These are phyloP conservation scores for Cossypha caffra DNA, from an alignment of 2,797 vertebrate genomes.

Conservation along the genomic window DNA sequence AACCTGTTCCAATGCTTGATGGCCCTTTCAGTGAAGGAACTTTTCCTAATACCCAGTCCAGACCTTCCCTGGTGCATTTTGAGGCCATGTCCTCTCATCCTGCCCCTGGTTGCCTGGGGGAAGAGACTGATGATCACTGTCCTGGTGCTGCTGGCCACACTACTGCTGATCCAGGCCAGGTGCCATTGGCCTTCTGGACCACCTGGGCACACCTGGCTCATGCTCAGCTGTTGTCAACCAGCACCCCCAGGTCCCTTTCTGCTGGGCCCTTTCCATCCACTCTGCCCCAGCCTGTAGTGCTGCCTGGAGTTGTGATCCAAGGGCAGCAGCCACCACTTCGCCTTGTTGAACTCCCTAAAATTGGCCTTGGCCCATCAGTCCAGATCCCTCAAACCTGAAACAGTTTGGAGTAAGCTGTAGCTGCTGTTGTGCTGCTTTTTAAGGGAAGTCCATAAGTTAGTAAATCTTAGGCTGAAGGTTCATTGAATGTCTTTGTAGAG, in stretches of 20 bases:
- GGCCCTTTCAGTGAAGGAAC: neutral
- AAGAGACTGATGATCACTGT: neutral
- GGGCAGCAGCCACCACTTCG: accelerated
- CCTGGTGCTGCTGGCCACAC: neutral
- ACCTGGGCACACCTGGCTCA: neutral
- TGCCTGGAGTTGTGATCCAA: neutral
- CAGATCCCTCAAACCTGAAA: neutral
- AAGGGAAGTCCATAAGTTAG: neutral
- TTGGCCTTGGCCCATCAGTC: neutral
- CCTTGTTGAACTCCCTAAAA: neutral
- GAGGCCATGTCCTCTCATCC: neutral
- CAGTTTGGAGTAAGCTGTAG: neutral
- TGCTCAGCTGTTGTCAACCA: neutral
- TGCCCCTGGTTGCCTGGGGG: neutral
- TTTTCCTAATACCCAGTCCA: too few relatives aligned
- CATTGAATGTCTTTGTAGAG: neutral
- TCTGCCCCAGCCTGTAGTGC: neutral
- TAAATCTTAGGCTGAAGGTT: neutral
- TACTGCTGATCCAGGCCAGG: accelerated
- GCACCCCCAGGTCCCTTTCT: neutral
- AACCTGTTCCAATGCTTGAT: neutral
- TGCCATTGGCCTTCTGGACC: neutral
- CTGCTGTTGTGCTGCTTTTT: neutral
- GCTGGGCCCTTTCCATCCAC: neutral
- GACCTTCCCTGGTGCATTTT: neutral